Conservation (phyloP, 2,113 vertebrate genomes). For the Hymenochirus boettgeri region DNA sequence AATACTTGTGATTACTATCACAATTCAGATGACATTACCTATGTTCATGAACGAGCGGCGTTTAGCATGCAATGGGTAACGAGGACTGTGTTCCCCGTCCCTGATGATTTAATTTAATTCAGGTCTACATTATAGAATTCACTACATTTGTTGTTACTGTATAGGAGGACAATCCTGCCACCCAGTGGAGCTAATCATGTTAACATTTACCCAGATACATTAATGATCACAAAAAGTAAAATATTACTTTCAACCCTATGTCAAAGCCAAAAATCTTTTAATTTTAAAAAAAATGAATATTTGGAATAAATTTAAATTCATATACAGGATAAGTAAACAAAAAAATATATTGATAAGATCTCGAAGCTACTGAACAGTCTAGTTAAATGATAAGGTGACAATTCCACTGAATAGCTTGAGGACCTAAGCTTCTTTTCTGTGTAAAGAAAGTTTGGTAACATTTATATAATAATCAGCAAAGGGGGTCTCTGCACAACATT, state of each 20-base stretch:
- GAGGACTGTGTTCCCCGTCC: not conserved
- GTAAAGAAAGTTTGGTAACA: too few species aligned
- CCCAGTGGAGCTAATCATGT: constrained; percentile 34
- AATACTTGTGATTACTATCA: not conserved
- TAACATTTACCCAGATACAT: constrained; percentile 25
- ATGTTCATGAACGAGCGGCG: not conserved
- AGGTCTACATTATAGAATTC: not conserved
- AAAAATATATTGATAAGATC: too few species aligned
- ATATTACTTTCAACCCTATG: not conserved
- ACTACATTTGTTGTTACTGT: constrained; percentile 27
- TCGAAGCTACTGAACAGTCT: too few species aligned
- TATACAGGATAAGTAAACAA: too few species aligned
- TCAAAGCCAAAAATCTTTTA: too few species aligned
- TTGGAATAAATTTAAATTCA: too few species aligned
- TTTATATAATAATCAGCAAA: too few species aligned
- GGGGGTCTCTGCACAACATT: too few species aligned
- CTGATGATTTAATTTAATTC: constrained; percentile 1
- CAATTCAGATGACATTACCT: not conserved
- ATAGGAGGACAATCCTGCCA: constrained; percentile 40
- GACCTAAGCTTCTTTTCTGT: too few species aligned
- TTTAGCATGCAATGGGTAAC: not conserved
- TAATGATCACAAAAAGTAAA: not conserved
- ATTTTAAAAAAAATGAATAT: too few species aligned
- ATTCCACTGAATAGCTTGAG: too few species aligned
- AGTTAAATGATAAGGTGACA: too few species aligned